Conservation (phyloP, 2,113 vertebrate genomes). For the Microtus richardsoni region DNA sequence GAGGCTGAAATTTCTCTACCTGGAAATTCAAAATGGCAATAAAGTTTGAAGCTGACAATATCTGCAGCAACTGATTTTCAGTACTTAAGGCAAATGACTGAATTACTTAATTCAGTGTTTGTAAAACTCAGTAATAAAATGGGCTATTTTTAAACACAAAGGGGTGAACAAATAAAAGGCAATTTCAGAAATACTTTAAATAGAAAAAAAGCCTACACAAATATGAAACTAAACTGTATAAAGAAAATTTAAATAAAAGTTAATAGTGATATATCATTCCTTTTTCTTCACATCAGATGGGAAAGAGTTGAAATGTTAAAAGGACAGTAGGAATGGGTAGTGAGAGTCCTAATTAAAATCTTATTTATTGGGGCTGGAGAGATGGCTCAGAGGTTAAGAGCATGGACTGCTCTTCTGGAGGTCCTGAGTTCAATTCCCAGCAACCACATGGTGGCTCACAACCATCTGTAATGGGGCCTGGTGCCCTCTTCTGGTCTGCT, state of each 20-base stretch:
- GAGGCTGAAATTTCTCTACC: background rate
- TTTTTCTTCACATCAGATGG: too few species aligned
- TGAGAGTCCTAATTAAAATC: background rate
- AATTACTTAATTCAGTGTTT: background rate
- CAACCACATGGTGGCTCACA: too few species aligned
- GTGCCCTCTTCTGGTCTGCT: too few species aligned
- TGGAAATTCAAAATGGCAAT: background rate
- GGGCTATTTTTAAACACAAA: background rate
- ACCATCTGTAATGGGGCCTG: too few species aligned
- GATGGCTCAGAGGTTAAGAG: too few species aligned
- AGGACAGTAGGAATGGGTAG: background rate
- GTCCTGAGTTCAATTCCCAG: too few species aligned
- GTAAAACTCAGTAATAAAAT: background rate
- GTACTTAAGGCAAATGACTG: background rate
- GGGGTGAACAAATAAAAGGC: background rate
- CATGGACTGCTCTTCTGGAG: too few species aligned
- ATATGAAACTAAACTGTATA: background rate
- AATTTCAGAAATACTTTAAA: background rate
- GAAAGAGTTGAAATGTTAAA: background rate
- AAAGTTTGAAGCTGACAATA: background rate
- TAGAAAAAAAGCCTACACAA: background rate
- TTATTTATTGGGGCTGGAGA: too few species aligned
- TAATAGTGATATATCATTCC: too few species aligned
- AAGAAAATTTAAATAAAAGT: too few species aligned
- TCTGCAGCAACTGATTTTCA: constrained; percentile 14